Evolutionary conservation across 2,113 vertebrate genomes (phyloP).

Genomic region (Bubalus kerabau): DNA sequence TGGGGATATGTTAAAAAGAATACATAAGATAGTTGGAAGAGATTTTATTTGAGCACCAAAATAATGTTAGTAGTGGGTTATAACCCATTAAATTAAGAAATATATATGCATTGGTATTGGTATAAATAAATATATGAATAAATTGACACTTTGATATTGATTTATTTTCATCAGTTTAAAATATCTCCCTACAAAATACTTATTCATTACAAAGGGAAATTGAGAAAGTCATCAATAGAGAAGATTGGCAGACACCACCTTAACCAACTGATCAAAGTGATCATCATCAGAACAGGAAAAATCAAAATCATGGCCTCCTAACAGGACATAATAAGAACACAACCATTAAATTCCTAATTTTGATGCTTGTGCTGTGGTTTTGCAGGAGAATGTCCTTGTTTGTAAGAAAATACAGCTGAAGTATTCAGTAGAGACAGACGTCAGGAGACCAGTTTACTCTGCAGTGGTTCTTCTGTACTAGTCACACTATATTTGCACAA

Average conservation of each 20-base stretch:
- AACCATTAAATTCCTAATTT: not conserved
- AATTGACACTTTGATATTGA: not conserved
- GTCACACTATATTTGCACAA: not conserved
- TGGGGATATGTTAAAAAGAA: not conserved
- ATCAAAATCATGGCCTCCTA: not conserved
- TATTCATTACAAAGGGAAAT: not conserved
- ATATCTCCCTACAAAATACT: not conserved
- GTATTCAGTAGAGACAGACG: not conserved
- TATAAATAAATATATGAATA: not conserved
- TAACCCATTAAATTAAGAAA: not conserved
- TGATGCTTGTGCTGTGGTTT: not conserved
- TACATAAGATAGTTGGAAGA: not conserved
- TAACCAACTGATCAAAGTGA: not conserved
- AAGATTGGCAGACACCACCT: not conserved
- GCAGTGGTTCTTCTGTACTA: not conserved
- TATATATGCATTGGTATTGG: not conserved
- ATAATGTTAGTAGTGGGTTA: not conserved
- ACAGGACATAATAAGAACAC: not conserved
- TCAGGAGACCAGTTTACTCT: not conserved
- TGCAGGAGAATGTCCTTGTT: not conserved
- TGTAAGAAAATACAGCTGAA: not conserved
- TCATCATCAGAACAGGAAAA: not conserved
- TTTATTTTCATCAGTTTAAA: not conserved
- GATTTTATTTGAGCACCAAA: not conserved
- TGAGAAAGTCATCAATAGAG: not conserved